Evolutionary conservation across 2,888 invertebrate genomes (phyloP).

Genomic region (Apamea monoglypha): DNA sequence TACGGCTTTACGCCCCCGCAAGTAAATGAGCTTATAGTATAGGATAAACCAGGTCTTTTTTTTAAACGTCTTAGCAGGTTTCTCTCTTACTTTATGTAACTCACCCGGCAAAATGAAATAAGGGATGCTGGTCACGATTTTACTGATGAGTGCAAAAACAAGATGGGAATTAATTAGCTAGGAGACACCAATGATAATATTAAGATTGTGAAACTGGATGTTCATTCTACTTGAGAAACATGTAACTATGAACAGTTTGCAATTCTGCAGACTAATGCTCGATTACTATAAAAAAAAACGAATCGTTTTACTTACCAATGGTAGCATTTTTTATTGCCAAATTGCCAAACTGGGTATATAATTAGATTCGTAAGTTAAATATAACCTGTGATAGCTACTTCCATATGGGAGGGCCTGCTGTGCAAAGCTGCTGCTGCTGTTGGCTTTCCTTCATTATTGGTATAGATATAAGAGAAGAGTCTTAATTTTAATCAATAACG

Average conservation of each 20-base stretch:
- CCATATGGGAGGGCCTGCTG: neutral
- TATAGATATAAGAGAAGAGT: neutral
- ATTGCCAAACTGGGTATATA: neutral
- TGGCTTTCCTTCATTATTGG: neutral
- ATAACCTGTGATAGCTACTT: neutral
- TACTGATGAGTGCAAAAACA: slow-evolving; percentile 3
- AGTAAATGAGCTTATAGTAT: neutral
- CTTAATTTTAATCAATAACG: neutral
- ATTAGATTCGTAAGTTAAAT: too few relatives aligned
- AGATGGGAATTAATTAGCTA: slow-evolving; percentile 1
- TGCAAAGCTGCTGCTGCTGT: neutral
- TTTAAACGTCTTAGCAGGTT: too few relatives aligned
- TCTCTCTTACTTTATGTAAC: neutral
- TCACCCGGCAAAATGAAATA: neutral
- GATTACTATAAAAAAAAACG: neutral
- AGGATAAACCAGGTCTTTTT: neutral
- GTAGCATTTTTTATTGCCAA: neutral
- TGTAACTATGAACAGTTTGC: neutral
- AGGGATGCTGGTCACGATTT: slow-evolving; percentile 5
- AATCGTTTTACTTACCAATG: neutral
- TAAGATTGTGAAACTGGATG: neutral
- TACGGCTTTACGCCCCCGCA: neutral
- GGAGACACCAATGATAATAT: neutral
- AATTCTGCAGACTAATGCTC: neutral
- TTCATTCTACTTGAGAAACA: neutral